Conservation (phyloP, 1,140 invertebrate genomes). For the Phenacoccus solenopsis region DNA sequence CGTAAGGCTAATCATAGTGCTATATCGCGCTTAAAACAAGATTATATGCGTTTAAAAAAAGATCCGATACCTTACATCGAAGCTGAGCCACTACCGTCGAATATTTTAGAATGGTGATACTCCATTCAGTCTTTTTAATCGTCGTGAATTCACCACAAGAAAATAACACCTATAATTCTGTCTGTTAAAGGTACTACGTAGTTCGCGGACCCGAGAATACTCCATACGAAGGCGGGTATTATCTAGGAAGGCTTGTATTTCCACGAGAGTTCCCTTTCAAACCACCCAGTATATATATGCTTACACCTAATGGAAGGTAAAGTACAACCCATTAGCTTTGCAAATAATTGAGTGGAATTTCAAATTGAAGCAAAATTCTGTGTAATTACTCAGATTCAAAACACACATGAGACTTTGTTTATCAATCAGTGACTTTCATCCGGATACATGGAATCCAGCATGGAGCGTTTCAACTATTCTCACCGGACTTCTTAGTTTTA, state of each 20-base stretch:
- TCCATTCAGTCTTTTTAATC: too few relatives aligned
- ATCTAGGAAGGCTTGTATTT: constrained; percentile 94
- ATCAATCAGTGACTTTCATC: constrained; percentile 96
- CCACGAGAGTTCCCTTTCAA: constrained; percentile 95
- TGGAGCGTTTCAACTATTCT: constrained; percentile 96
- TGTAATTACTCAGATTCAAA: constrained; percentile 48
- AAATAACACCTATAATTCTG: too few relatives aligned
- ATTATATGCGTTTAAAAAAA: constrained; percentile 84
- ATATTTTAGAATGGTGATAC: constrained; percentile 93
- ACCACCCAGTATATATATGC: constrained; percentile 96
- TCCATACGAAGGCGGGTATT: constrained; percentile 89
- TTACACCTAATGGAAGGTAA: constrained; percentile 85
- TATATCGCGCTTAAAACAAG: constrained; percentile 80
- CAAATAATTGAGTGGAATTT: too few relatives aligned
- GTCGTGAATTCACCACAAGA: neutral
- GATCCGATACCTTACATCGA: constrained; percentile 92
- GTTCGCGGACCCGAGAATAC: constrained; percentile 80
- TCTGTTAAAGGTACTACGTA: constrained; percentile 78
- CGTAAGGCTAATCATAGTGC: constrained; percentile 46
- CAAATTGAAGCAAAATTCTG: too few relatives aligned
- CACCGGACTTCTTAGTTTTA: constrained; percentile 83
- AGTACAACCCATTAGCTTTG: too few relatives aligned
- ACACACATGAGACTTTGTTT: constrained; percentile 85
- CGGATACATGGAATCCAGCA: constrained; percentile 95
- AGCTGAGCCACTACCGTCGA: constrained; percentile 84